Evolutionary conservation across 2,797 vertebrate genomes (phyloP).

Genomic region (Dallia pectoralis): DNA sequence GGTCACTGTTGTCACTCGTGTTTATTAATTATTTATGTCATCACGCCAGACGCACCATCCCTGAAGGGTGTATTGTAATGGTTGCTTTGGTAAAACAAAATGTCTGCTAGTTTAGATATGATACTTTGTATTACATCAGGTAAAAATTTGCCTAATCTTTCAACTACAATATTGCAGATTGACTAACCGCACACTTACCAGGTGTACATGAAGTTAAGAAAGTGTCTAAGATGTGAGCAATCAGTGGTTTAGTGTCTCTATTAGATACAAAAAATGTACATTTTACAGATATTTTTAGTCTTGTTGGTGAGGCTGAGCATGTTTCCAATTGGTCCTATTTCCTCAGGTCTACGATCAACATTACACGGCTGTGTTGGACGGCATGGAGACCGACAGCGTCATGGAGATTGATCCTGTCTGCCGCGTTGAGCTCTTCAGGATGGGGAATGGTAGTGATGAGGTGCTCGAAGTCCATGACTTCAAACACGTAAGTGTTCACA

Average conservation of each 20-base stretch:
- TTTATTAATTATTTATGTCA: constrained; percentile 16
- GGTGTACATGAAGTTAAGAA: not conserved
- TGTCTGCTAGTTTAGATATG: constrained; percentile 11
- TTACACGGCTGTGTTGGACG: constrained; percentile 86
- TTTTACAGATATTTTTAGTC: not conserved
- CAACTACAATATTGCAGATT: not conserved
- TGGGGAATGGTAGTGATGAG: constrained; percentile 86
- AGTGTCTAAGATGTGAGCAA: not conserved
- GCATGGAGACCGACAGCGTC: constrained; percentile 83
- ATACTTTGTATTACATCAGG: not conserved
- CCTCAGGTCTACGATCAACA: constrained; percentile 86
- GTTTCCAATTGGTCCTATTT: constrained; percentile 32
- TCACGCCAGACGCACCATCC: not conserved
- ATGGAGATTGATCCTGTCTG: constrained; percentile 88
- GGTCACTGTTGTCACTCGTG: constrained; percentile 12
- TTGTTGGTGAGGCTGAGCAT: constrained; percentile 1
- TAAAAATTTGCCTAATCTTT: not conserved
- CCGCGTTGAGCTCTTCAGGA: constrained; percentile 85
- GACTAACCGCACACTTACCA: not conserved
- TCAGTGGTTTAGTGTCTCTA: not conserved
- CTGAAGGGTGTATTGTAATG: constrained; percentile 1
- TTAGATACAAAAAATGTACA: no score
- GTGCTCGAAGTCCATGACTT: constrained; percentile 95
- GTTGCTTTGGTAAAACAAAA: constrained; percentile 7
- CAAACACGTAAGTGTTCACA: constrained; percentile 82